Evolutionary conservation across 2,888 invertebrate genomes (phyloP).

Genomic region (Gnatocerus cornutus): DNA sequence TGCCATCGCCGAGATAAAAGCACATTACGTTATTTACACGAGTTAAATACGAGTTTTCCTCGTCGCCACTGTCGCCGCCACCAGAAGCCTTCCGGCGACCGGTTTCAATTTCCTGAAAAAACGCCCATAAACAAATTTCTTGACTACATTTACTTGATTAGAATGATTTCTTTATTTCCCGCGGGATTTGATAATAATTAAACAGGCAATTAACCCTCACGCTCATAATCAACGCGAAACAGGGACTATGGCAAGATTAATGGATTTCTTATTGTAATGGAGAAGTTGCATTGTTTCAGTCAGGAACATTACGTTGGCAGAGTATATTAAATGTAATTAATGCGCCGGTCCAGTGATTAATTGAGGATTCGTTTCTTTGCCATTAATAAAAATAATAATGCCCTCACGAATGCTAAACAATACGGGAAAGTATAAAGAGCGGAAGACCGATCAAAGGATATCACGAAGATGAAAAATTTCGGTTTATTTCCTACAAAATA

Average conservation of each 20-base stretch:
- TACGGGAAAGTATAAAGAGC: not conserved
- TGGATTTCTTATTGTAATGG: constrained; percentile 47
- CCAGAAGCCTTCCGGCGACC: constrained; percentile 11
- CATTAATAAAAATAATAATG: constrained; percentile 25
- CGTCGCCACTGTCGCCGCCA: not conserved
- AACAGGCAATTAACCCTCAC: constrained; percentile 47
- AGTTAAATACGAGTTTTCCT: constrained; percentile 42
- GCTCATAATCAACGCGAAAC: constrained; percentile 39
- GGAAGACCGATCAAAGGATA: not conserved
- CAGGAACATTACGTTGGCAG: constrained; percentile 7
- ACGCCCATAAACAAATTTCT: constrained; percentile 12
- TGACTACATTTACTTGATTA: constrained; percentile 25
- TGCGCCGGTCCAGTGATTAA: constrained; percentile 44
- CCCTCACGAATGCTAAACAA: constrained; percentile 8
- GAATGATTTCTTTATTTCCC: constrained; percentile 38
- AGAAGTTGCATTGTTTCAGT: constrained; percentile 40
- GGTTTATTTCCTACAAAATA: too few relatives aligned
- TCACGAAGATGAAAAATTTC: too few relatives aligned
- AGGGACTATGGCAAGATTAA: constrained; percentile 40
- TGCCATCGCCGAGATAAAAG: constrained; percentile 48
- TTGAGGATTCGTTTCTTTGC: constrained; percentile 28
- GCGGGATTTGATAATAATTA: constrained; percentile 41
- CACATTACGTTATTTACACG: constrained; percentile 49
- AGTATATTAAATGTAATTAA: constrained; percentile 49
- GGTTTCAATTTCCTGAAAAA: constrained; percentile 11